Base-by-base conservation (phyloP, 2,797 vertebrate genomes). In the Parauchenoglanis ngamensis region DNA sequence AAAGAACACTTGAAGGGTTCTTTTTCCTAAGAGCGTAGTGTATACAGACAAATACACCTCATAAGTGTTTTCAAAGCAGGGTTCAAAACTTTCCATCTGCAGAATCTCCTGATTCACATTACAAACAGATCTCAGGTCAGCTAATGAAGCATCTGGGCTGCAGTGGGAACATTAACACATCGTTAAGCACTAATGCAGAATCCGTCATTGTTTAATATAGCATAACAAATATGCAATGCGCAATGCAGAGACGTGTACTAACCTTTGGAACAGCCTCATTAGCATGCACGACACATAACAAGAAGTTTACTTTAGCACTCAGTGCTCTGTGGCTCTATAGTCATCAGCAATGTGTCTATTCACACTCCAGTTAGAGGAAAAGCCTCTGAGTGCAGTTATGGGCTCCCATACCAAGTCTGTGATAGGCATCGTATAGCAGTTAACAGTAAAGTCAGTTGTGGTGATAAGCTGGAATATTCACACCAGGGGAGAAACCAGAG, bases 121-220 rank as follows among this genome's bases (percentile, higher is more conserved):
- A 76, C 40, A 86, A 40, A 56, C 76, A 72, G 85, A 80, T 80
- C 52, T 70, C 2, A 86, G 85, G 54, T 70, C 85, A 81, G 67
- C 85, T 81, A 72, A 86, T 73, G 67, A 59, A 87, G 40, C 67
- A 73, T 46, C 63, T 44, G 68, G 67, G n/a, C 65, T 52, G n/a
- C 68, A 82, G 61, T 40, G 13, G 35, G 56, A 75, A 57, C 70
- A 75, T 83, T 76, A 83, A 83, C 81, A 83, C 81, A 68, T 83
- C 63, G 63, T 83, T 83, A 83, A 77, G 73, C 57, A 65, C 57
- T 85, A 63, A 63, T 31, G 54, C 83, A 59, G 84, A 57, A 77
- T 75, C 78, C 54, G 19, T 81, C 85, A 86, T 70, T 61, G 86
- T n/a, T 35, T 82, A 87, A 84, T 87, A 78, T 57, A 44, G 81